phyloP scores from a whole-genome alignment of 2,113 vertebrate species.

The Oreamnos americanus region DNA sequence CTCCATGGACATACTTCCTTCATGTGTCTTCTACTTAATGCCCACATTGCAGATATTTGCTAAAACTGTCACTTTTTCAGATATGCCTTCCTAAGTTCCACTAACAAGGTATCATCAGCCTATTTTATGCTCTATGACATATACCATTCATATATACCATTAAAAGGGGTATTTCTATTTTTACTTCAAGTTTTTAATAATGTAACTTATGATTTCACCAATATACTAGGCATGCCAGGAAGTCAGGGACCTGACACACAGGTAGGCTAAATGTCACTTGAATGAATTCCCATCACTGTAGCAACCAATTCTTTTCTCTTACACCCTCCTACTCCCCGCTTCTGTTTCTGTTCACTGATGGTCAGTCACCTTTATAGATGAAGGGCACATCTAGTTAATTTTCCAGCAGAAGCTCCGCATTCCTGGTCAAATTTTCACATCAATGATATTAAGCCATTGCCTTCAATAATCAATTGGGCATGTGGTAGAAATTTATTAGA shows the following conservation, averaged over 20 bases:
- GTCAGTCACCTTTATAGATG: not conserved
- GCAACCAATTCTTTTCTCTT: not conserved
- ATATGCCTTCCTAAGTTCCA: not conserved
- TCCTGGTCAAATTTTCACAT: not conserved
- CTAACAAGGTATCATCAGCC: not conserved
- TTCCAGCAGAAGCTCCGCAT: not conserved
- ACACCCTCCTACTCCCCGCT: accelerated
- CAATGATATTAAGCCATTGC: not conserved
- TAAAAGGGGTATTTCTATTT: not conserved
- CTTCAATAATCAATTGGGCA: not conserved
- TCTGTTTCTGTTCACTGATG: not conserved
- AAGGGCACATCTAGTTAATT: not conserved
- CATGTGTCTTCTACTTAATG: not conserved
- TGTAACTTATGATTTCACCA: not conserved
- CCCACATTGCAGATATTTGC: not conserved
- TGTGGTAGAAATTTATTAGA: not conserved
- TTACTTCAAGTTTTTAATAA: not conserved
- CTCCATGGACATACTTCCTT: not conserved
- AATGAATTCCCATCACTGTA: not conserved
- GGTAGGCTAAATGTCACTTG: not conserved
- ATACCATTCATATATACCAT: not conserved
- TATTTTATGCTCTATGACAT: not conserved
- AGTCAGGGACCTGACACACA: accelerated
- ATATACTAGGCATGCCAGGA: not conserved
- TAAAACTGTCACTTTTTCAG: not conserved